These are phyloP conservation scores for Xenus cinereus DNA, from an alignment of 2,113 vertebrate genomes.

Conservation along the genomic window DNA sequence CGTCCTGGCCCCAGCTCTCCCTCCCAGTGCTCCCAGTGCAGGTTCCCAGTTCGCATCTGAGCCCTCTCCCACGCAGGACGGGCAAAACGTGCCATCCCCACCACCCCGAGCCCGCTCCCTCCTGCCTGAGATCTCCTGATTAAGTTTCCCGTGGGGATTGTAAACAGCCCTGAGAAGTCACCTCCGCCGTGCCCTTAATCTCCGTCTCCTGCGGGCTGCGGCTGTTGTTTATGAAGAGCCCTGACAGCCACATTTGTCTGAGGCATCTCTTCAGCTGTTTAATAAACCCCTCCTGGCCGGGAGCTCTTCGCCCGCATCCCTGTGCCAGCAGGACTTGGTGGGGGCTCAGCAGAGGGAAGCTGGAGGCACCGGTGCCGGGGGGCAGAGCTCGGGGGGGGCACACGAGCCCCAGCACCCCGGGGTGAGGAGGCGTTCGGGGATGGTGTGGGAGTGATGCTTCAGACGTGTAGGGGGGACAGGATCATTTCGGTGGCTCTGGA, in stretches of 20 bases:
- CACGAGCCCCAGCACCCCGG: neutral
- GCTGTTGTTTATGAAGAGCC: neutral
- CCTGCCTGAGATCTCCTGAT: neutral
- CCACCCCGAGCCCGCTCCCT: neutral
- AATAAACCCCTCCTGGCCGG: neutral
- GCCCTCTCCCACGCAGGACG: neutral
- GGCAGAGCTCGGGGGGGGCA: neutral
- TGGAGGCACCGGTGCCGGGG: neutral
- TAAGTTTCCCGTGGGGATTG: neutral
- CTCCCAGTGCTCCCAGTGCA: neutral
- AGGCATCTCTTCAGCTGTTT: neutral
- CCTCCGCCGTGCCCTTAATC: neutral
- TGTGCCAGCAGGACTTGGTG: neutral
- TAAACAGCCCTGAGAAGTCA: neutral
- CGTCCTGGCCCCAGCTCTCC: neutral
- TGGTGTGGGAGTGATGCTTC: neutral
- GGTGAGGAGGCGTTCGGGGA: neutral
- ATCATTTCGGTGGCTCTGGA: neutral
- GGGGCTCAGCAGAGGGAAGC: neutral
- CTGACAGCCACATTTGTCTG: neutral
- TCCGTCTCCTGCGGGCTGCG: neutral
- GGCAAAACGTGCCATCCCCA: fast-evolving
- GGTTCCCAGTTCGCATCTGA: neutral
- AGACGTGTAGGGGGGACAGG: too few species aligned
- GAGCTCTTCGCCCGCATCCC: neutral